Evolutionary conservation across 2,797 vertebrate species (phyloP), one percentile per base, ranked within the genome.

Genomic region (Amblyopsis hoosieri): DNA sequence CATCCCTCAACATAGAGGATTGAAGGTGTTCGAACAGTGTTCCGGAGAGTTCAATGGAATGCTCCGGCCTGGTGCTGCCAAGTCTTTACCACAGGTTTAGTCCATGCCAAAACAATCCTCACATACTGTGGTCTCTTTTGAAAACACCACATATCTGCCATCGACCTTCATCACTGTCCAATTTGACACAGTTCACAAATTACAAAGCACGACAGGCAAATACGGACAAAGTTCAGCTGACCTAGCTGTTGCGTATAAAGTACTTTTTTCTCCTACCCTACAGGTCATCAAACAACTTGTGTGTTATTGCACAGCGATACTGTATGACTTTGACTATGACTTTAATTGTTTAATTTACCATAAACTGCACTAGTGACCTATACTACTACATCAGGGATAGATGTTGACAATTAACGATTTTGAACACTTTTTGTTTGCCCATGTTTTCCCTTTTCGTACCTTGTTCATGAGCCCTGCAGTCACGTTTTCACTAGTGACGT

Each of bases 231-330:
- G 75, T 75, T 67, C 76, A 62, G 66, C 69, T 73, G 73, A 29
- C 23, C 3, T 29, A 64, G 65, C 69, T 57, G 76, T 71, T 57
- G 63, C 67, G 48, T 37, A 29, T 29, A 1, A 58, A 12, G 17
- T 47, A 54, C 60, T 68, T 79, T 78, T 58, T 57, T 55, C 64
- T 3, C 23, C 62, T 60, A 64, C 62, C 69, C 71, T 62, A 51
- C 64, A 69, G 66, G 61, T 56, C 72, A 64, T 67, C 71, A 52
- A 73, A 60, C 69, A 55, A 60, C 42, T 60, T 60, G 71, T 72
- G 75, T 76, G 69, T 69, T 82, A 78, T 75, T 84, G 74, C 78
- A 78, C 85, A 81, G 79, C 77, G 77, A 80, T 70, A 77, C 59
- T 63, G 72, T 80, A 72, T 73, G 70, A 63, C 67, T 54, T 29